Conservation (phyloP, 2,113 vertebrate genomes). For the Laticauda colubrina region DNA sequence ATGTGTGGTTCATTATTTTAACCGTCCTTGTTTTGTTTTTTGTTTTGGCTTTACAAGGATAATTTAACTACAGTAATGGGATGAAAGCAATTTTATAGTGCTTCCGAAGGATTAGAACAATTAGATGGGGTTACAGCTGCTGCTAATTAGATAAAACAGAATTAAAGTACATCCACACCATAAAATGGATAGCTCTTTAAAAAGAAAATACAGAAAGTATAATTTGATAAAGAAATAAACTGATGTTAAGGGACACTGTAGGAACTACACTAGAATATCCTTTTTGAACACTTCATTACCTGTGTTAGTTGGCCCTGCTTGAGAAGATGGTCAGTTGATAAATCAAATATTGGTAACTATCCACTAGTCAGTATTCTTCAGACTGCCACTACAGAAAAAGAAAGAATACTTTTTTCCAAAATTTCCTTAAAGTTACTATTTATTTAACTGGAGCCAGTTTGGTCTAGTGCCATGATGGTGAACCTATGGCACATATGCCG, state of each 20-base stretch:
- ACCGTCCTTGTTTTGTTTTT: not conserved
- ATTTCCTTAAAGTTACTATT: not conserved
- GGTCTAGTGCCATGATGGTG: too few relatives aligned
- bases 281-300: not conserved
- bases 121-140: conserved; percentile 45
- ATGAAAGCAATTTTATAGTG: conserved; percentile 46
- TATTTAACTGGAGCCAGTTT: not conserved
- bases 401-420: not conserved
- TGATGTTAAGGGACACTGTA: conserved; percentile 43
- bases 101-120: conserved; percentile 57
- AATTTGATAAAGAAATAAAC: conserved; percentile 51
- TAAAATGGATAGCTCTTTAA: conserved; percentile 20
- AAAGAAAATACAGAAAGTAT: conserved; percentile 1
- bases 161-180: conserved; percentile 36
- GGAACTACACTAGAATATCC: conserved; percentile 47
- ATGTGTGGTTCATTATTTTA: conserved; percentile 44
- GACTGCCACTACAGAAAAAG: not conserved
- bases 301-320: conserved; percentile 26
- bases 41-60: conserved; percentile 23
- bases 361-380: not conserved
- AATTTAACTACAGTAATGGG: conserved; percentile 40
- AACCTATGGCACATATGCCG: too few relatives aligned
- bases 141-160: conserved; percentile 48
- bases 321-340: not conserved
- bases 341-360: conserved; percentile 7